phyloP scores from a whole-genome alignment of 1,140 invertebrate genomes.

The Hydropsyche tenuis region DNA sequence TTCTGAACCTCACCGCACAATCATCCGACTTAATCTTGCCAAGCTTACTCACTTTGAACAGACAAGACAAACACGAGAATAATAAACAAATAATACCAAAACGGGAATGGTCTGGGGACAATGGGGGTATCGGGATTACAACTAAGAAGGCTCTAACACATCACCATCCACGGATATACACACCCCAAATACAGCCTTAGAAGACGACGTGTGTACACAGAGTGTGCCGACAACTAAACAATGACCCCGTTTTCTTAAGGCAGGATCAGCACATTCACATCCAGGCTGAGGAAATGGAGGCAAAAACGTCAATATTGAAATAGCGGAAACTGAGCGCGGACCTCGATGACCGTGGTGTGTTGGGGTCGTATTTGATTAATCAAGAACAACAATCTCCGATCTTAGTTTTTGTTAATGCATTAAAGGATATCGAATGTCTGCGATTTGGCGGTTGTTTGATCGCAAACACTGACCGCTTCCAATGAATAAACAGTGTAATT shows the following conservation, averaged over 20 bases:
- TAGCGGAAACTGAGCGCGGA: not conserved
- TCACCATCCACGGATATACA: not conserved
- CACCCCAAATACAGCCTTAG: not conserved
- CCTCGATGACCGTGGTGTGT: too few species aligned
- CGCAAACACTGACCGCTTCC: too few species aligned
- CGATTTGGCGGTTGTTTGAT: too few species aligned
- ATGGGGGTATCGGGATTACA: slow-evolving; percentile 7
- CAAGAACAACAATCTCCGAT: slow-evolving; percentile 13
- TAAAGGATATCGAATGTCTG: not conserved
- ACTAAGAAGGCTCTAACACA: not conserved
- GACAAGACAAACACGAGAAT: slow-evolving; percentile 36
- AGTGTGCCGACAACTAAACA: slow-evolving; percentile 15
- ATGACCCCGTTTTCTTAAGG: slow-evolving; percentile 29
- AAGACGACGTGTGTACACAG: not conserved
- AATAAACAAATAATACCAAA: slow-evolving; percentile 35
- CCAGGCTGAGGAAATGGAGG: not conserved
- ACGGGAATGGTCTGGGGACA: not conserved
- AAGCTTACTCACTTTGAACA: slow-evolving; percentile 29
- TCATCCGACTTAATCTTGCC: slow-evolving; percentile 19
- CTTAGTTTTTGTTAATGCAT: not conserved
- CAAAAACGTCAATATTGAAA: slow-evolving; percentile 21
- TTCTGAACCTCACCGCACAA: too few species aligned
- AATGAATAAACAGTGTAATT: too few species aligned
- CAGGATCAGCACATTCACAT: slow-evolving; percentile 26
- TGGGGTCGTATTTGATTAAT: slow-evolving; percentile 24